Percentiles rank a stretch among this genome's conserved stretches.
Conservation (phyloP, 2,888 invertebrate genomes). For the Trichogramma dendrolimi region DNA sequence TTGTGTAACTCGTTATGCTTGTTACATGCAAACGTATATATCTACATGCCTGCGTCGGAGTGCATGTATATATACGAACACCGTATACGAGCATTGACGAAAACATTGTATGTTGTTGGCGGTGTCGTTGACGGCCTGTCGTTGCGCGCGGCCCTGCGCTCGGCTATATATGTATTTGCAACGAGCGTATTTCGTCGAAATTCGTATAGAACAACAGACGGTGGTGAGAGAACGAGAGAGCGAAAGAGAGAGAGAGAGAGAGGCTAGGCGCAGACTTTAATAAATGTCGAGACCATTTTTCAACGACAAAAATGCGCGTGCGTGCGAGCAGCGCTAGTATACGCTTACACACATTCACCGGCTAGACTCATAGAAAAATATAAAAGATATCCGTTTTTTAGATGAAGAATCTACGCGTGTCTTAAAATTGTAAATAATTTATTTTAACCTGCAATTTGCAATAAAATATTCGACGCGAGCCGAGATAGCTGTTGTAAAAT, state of each 20-base stretch:
- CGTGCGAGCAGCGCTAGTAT: not conserved
- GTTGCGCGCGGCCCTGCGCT: constrained; percentile 22
- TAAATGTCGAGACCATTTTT: constrained; percentile 51
- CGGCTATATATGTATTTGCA: constrained; percentile 33
- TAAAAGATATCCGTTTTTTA: too few relatives aligned
- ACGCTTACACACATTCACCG: too few relatives aligned
- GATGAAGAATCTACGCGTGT: too few relatives aligned
- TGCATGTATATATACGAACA: not conserved
- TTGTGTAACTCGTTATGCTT: constrained; percentile 14
- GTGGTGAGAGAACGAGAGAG: too few relatives aligned
- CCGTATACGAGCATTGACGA: constrained; percentile 8
- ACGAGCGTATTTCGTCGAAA: constrained; percentile 42
- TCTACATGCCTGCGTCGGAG: constrained; percentile 20
- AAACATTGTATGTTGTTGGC: constrained; percentile 17
- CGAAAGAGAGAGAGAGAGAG: constrained; percentile 32
- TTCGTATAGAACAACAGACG: constrained; percentile 43
- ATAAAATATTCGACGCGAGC: too few relatives aligned
- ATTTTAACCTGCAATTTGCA: too few relatives aligned
- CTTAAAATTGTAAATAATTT: too few relatives aligned
- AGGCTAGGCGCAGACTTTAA: constrained; percentile 45
- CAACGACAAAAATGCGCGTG: constrained; percentile 27
- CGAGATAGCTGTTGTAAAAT: too few relatives aligned
- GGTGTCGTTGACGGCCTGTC: constrained; percentile 50
- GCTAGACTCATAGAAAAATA: too few relatives aligned
- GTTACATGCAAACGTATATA: too few relatives aligned